Percentiles rank a stretch among this genome's conserved stretches.
Evolutionary conservation across 1,140 invertebrate species (phyloP).

Genomic region (Listronotus oregonensis): DNA sequence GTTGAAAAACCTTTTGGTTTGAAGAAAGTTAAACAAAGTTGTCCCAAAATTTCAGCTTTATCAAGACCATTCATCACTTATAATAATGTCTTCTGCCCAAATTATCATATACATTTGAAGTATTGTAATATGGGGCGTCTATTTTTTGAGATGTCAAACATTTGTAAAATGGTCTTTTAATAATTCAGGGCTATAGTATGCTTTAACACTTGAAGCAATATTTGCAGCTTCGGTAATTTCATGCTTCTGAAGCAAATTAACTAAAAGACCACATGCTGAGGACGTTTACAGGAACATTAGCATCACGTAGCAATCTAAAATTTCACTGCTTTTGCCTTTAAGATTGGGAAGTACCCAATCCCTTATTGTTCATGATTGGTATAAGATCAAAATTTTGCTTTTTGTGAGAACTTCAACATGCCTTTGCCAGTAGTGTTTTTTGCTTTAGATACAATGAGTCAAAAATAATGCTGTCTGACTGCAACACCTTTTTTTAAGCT

Average conservation of each 20-base stretch:
- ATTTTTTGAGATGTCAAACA: slow-evolving; percentile 64
- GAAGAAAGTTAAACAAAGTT: slow-evolving; percentile 59
- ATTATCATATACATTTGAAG: slow-evolving; percentile 59
- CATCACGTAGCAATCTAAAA: slow-evolving; percentile 59
- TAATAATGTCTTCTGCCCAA: slow-evolving; percentile 41
- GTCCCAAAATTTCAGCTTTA: slow-evolving; percentile 57
- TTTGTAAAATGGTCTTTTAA: slow-evolving; percentile 61
- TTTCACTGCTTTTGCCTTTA: slow-evolving; percentile 60
- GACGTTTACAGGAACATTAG: slow-evolving; percentile 62
- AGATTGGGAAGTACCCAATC: slow-evolving; percentile 75
- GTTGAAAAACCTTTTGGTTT: slow-evolving; percentile 38
- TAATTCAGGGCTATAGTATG: slow-evolving; percentile 61
- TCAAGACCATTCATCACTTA: slow-evolving; percentile 32
- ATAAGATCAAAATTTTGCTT: slow-evolving; percentile 67
- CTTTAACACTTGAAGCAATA: slow-evolving; percentile 61
- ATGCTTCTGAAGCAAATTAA: slow-evolving; percentile 60
- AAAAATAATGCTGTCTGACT: slow-evolving; percentile 80
- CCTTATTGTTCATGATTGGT: slow-evolving; percentile 66
- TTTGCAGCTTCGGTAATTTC: slow-evolving; percentile 63
- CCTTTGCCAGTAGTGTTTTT: slow-evolving; percentile 60
- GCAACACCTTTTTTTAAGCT: slow-evolving; percentile 65
- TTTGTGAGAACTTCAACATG: slow-evolving; percentile 63
- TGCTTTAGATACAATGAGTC: slow-evolving; percentile 65
- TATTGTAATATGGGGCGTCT: slow-evolving; percentile 60
- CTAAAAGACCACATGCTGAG: slow-evolving; percentile 61